Conservation (phyloP, 2,113 vertebrate species). For the Python bivittatus region DNA sequence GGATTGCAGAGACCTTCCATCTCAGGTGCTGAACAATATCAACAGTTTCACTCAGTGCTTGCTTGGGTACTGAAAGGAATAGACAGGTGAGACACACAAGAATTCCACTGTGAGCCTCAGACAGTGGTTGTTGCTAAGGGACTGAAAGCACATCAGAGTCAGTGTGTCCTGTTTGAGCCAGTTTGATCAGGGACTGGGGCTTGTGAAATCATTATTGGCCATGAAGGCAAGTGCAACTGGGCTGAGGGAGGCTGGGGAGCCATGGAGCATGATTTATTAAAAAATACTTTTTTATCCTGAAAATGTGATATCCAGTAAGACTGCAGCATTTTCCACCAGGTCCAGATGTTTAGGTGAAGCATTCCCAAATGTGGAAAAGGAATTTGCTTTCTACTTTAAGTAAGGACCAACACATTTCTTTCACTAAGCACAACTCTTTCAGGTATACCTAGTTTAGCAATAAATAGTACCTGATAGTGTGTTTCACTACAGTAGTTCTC, state of each 20-base stretch:
- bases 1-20: not conserved
- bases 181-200: not conserved
- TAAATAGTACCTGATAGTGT: not conserved
- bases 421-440: not conserved
- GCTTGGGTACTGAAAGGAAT: not conserved
- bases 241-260: not conserved
- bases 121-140: not conserved
- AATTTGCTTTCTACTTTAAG: not conserved
- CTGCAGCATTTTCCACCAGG: not conserved
- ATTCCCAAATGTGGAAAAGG: not conserved
- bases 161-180: not conserved
- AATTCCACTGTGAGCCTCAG: not conserved
- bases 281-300: not conserved
- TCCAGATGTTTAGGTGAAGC: not conserved
- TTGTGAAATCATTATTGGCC: not conserved
- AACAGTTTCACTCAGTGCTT: not conserved
- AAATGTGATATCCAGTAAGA: not conserved
- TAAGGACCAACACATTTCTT: not conserved
- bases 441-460: not conserved
- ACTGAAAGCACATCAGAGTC: not conserved
- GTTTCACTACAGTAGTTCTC: too few species aligned
- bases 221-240: not conserved
- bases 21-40: not conserved
- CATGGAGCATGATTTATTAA: not conserved
- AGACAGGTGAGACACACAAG: not conserved